These are phyloP conservation scores for Metridium senile DNA, from an alignment of 92 coral and sea anemone species.

Conservation along the genomic window DNA sequence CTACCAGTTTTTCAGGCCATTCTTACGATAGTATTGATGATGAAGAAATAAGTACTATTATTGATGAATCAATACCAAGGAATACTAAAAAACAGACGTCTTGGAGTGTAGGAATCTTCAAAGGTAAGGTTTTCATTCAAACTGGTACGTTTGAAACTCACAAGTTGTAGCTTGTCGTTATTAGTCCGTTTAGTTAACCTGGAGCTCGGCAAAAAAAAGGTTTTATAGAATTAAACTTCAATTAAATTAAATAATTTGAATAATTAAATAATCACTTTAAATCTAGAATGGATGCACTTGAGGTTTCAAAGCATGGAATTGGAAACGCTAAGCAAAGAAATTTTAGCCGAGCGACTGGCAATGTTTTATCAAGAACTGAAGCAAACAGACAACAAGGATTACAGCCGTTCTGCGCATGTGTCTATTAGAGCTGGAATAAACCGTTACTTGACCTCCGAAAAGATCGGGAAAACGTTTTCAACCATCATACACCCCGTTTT, in stretches of 20 bases:
- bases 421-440: constrained; percentile 41
- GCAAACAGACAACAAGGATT: constrained; percentile 8
- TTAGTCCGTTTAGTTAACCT: not conserved
- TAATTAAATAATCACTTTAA: not conserved
- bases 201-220: not conserved
- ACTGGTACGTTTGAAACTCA: not conserved
- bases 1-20: not conserved
- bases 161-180: not conserved
- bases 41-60: constrained; percentile 7
- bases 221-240: constrained; percentile 2
- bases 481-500: constrained; percentile 27
- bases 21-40: constrained; percentile 17
- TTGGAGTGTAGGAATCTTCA: constrained; percentile 12
- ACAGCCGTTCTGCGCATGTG: constrained; percentile 48
- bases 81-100: constrained; percentile 13
- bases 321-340: constrained; percentile 10
- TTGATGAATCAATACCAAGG: constrained; percentile 9
- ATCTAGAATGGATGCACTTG: constrained; percentile 9
- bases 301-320: constrained; percentile 2
- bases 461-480: constrained; percentile 23
- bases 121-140: no score
- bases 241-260: not conserved
- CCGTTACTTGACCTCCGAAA: constrained; percentile 29
- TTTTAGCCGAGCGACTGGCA: constrained; percentile 1
- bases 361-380: constrained; percentile 56